Conservation (phyloP, 2,797 vertebrate genomes). For the Ibycter americanus region DNA sequence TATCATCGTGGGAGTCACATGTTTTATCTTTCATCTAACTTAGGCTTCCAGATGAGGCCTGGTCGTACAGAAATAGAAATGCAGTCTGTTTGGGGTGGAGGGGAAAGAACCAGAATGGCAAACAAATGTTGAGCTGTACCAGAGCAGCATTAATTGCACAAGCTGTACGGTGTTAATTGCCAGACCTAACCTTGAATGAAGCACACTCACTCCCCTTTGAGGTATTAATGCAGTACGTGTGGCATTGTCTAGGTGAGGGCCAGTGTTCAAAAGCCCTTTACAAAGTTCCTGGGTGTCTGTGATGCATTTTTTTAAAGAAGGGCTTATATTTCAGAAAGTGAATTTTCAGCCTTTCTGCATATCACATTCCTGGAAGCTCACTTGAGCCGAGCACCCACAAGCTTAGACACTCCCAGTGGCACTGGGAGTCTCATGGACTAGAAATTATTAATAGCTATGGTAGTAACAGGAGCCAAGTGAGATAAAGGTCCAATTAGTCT, state of each 20-base stretch:
- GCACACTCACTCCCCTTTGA: background rate
- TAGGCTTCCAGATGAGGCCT: background rate
- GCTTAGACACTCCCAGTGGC: background rate
- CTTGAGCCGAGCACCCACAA: background rate
- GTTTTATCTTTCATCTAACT: background rate
- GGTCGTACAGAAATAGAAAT: background rate
- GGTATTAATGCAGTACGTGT: background rate
- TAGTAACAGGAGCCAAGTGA: conserved; percentile 18
- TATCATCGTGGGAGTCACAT: background rate
- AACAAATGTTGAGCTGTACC: background rate
- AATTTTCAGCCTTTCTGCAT: background rate
- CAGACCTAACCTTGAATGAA: background rate
- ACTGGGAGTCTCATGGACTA: background rate
- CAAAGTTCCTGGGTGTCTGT: background rate
- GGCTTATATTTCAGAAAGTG: background rate
- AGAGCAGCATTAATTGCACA: background rate
- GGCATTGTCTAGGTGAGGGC: background rate
- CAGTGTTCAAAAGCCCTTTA: background rate
- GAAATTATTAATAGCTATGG: conserved; percentile 10
- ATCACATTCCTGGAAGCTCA: background rate
- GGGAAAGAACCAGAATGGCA: background rate
- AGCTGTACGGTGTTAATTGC: background rate
- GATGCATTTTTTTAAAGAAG: background rate
- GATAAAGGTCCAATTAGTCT: conserved; percentile 31
- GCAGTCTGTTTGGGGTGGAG: background rate